A percentile compares a stretch with the other conserved stretches of the same genome.
These are phyloP conservation scores for Parochlus steinenii DNA, from an alignment of 2,888 invertebrate genomes.

Conservation along the genomic window DNA sequence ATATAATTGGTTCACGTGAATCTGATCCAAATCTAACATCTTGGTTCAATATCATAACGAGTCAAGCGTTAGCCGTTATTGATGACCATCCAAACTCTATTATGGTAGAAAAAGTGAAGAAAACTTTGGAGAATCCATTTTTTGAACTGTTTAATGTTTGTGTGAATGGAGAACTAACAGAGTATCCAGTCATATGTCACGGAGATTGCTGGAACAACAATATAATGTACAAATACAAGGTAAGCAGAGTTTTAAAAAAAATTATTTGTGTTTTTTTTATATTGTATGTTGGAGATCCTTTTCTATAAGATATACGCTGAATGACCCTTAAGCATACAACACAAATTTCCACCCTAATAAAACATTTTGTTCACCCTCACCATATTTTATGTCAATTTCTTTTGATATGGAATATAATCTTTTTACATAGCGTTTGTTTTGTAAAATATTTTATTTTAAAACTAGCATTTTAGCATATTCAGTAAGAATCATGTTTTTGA, in stretches of 20 bases:
- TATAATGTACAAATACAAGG: conserved; percentile 20
- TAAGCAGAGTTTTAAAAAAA: conserved; percentile 9
- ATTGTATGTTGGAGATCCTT: not conserved
- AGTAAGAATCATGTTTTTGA: conserved; percentile 1
- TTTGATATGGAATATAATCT: too few relatives aligned
- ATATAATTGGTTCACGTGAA: conserved; percentile 20
- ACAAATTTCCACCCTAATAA: too few relatives aligned
- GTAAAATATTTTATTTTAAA: too few relatives aligned
- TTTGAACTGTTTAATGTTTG: conserved; percentile 17
- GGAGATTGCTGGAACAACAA: conserved; percentile 30
- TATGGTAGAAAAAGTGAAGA: conserved; percentile 16
- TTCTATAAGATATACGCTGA: too few relatives aligned
- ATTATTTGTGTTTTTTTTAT: conserved; percentile 3
- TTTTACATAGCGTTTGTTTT: too few relatives aligned
- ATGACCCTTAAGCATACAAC: too few relatives aligned
- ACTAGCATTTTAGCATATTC: too few relatives aligned
- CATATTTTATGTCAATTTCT: not conserved
- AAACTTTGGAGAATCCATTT: conserved; percentile 17
- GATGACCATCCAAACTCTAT: conserved; percentile 14
- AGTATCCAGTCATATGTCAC: conserved; percentile 24
- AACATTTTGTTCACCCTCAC: too few relatives aligned
- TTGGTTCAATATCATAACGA: conserved; percentile 20
- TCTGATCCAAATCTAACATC: conserved; percentile 17
- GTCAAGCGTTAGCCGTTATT: conserved; percentile 18
- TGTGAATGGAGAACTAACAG: conserved; percentile 18